These are phyloP conservation scores for Pachydiplax longipennis DNA, from an alignment of 2,888 invertebrate species.

Conservation along the genomic window DNA sequence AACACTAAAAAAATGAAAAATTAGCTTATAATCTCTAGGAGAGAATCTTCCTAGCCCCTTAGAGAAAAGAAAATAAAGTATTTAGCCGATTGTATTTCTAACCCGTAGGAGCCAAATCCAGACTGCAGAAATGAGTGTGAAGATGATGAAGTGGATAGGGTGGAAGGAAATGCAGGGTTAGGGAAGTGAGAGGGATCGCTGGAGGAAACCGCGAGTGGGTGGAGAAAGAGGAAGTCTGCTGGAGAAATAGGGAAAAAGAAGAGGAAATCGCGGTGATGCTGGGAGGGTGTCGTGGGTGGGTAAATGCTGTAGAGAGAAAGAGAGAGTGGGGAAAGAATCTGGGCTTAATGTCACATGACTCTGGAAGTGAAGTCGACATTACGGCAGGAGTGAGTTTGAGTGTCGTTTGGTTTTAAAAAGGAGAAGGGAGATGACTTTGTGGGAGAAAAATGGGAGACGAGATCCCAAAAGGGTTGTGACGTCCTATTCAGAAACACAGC, in stretches of 20 bases:
- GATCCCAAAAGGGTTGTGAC: conserved; percentile 43
- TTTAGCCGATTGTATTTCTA: too few relatives aligned
- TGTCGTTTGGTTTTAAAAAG: conserved; percentile 44
- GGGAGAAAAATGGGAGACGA: conserved; percentile 25
- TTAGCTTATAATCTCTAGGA: too few relatives aligned
- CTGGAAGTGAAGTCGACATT: conserved; percentile 44
- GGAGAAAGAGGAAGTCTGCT: background rate
- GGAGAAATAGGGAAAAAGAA: background rate
- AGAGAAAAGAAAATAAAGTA: too few relatives aligned
- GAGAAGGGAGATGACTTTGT: conserved; percentile 1
- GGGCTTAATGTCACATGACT: conserved; percentile 44
- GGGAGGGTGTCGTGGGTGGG: conserved; percentile 4
- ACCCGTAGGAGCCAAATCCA: too few relatives aligned
- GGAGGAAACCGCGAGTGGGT: background rate
- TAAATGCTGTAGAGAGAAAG: background rate
- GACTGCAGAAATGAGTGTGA: background rate
- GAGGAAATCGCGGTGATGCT: background rate
- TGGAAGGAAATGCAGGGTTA: too few relatives aligned
- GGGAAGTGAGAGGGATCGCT: background rate
- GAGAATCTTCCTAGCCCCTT: too few relatives aligned
- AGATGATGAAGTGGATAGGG: background rate
- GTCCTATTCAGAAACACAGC: conserved; percentile 41
- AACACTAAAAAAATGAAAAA: too few relatives aligned
- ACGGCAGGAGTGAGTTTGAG: conserved; percentile 45
- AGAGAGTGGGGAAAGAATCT: conserved; percentile 11